Evolutionary conservation across 2,113 vertebrate species (phyloP), one percentile per base, ranked within the genome.

Genomic region (Syrmaticus mikado): DNA sequence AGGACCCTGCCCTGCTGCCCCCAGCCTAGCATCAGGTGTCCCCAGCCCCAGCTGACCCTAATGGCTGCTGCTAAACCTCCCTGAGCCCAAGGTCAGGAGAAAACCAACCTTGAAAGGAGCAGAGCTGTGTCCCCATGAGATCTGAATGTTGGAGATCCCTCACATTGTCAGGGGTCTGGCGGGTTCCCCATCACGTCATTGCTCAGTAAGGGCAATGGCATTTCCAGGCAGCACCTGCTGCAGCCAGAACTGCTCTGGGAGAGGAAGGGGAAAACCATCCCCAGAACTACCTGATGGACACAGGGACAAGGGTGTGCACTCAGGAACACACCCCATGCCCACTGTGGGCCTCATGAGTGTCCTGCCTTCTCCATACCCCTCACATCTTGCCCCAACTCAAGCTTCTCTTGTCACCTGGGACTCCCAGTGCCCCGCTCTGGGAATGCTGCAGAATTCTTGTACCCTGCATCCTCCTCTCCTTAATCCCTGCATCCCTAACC

Each of bases 291-390:
- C 17, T 61, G 50, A 20, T 13, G 36, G 52, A 22, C 68, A 18
- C 20, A 11, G 25, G 21, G 8, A 15, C 24, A 21, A 20, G 20
- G 12, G 28, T 52, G 17, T 48, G 40, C 41, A 20, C 18, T 28
- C 43, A 58, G 24, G 22, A 67, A 12, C 34, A 13, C 50, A 38
- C 61, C 16, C 27, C 1, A 2, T 6, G 16, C 20, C n/a, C 14
- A 85, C 28, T 14, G 30, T 0, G 1, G 45, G 28, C 62, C 34
- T 15, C 2, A 1, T 9, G 19, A 48, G 34, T 48, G 57, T 43
- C 48, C 27, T 57, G 34, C 3, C 8, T 18, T 20, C 48, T 48
- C 27, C 55, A 3, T 4, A 6, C 11, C 68, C 27, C 10, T 2
- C 19, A 20, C 28, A n/a, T 32, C 10, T 46, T 73, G 16, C 34